Evolutionary conservation across 2,113 vertebrate genomes (phyloP).

Genomic region (Myodes glareolus): DNA sequence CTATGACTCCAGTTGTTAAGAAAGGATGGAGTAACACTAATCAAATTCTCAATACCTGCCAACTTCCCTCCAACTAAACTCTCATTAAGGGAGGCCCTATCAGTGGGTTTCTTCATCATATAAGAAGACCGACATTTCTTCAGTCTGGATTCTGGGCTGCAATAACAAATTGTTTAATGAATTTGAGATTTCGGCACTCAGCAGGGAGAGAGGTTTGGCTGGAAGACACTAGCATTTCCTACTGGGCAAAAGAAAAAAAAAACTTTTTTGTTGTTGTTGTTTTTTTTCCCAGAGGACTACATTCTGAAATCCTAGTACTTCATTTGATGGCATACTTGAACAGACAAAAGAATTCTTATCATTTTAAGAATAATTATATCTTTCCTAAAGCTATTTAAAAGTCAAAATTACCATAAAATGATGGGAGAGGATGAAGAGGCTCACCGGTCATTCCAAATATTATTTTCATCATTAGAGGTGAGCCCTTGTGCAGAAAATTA

Average conservation of each 20-base stretch:
- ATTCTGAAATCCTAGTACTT: slow-evolving; percentile 34
- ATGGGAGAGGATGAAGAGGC: neutral
- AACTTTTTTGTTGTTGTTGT: neutral
- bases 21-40: slow-evolving; percentile 5
- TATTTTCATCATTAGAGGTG: slow-evolving; percentile 43
- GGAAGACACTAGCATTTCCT: slow-evolving; percentile 9
- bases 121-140: slow-evolving; percentile 60
- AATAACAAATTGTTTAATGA: slow-evolving; percentile 63
- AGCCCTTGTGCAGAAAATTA: neutral
- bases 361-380: neutral
- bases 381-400: neutral
- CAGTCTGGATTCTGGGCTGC: slow-evolving; percentile 7
- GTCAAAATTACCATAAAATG: slow-evolving; percentile 50
- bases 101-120: slow-evolving; percentile 46
- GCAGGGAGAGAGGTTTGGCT: slow-evolving; percentile 42
- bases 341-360: neutral
- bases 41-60: slow-evolving; percentile 33
- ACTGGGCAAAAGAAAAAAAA: slow-evolving; percentile 51
- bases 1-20: slow-evolving; percentile 4
- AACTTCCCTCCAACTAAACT: slow-evolving; percentile 46
- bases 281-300: neutral
- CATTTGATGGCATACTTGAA: neutral
- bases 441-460: neutral
- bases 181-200: slow-evolving; percentile 4
- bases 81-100: slow-evolving; percentile 54